phyloP scores from a whole-genome alignment of 2,797 vertebrate species.

The Okamejei kenojei region DNA sequence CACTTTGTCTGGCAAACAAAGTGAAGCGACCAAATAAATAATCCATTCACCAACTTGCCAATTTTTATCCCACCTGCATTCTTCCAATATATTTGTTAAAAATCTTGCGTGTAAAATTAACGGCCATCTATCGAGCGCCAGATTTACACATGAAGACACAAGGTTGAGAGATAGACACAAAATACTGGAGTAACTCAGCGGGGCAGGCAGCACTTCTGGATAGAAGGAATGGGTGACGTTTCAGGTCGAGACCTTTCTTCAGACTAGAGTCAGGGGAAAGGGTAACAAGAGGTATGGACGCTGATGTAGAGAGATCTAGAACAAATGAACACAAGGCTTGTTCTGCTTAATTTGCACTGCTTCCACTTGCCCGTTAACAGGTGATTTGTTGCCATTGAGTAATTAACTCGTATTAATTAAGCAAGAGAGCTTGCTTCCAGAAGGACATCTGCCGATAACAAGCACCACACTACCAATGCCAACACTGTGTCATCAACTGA shows the following conservation, averaged over 20 bases:
- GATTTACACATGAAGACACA: neutral
- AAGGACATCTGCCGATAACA: slow-evolving; percentile 8
- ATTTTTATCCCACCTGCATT: neutral
- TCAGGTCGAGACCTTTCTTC: too few relatives aligned
- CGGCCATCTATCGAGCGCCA: neutral
- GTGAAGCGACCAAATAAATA: neutral
- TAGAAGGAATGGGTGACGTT: too few relatives aligned
- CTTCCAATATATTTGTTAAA: neutral
- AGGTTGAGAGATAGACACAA: too few relatives aligned
- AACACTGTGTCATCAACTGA: neutral
- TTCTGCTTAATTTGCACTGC: slow-evolving; percentile 25
- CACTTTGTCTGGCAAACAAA: too few relatives aligned
- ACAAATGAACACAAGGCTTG: neutral
- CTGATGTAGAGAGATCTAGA: too few relatives aligned
- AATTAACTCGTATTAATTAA: slow-evolving; percentile 22
- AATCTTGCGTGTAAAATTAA: neutral
- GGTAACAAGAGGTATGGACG: too few relatives aligned
- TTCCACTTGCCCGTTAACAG: slow-evolving; percentile 11
- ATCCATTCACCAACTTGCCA: neutral
- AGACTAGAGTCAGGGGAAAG: too few relatives aligned
- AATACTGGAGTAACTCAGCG: too few relatives aligned
- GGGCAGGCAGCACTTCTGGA: too few relatives aligned
- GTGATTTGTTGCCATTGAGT: neutral
- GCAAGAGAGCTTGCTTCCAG: neutral
- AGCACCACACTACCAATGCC: neutral